phyloP scores from a whole-genome alignment of 2,888 invertebrate species.

The Ceraclea dissimilis region DNA sequence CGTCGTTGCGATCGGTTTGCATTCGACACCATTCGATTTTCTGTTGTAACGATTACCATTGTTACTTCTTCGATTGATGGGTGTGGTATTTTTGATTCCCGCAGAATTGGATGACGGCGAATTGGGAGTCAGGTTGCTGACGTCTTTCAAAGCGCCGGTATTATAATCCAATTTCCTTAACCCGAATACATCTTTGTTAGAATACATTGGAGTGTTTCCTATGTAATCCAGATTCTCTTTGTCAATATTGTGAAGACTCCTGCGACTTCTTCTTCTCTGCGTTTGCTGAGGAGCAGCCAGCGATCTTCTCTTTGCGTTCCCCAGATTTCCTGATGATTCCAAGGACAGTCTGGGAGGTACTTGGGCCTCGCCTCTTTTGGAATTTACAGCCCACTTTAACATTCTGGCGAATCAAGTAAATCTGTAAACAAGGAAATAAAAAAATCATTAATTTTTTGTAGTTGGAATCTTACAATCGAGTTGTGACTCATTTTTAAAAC shows the following conservation, averaged over 20 bases:
- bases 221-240: slow-evolving; percentile 47
- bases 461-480: too few species aligned
- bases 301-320: slow-evolving; percentile 42
- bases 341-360: slow-evolving; percentile 36
- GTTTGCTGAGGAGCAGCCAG: slow-evolving; percentile 37
- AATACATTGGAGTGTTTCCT: slow-evolving; percentile 50
- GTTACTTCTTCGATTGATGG: slow-evolving; percentile 32
- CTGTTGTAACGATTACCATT: slow-evolving; percentile 28
- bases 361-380: slow-evolving; percentile 31
- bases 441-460: background rate
- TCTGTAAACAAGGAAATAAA: slow-evolving; percentile 33
- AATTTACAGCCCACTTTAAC: slow-evolving; percentile 57
- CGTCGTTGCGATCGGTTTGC: slow-evolving; percentile 6
- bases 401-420: slow-evolving; percentile 37
- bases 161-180: slow-evolving; percentile 44
- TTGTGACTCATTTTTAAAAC: too few species aligned
- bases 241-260: slow-evolving; percentile 32
- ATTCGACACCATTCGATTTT: slow-evolving; percentile 9
- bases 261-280: slow-evolving; percentile 36
- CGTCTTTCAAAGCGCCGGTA: slow-evolving; percentile 45
- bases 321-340: slow-evolving; percentile 36
- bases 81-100: slow-evolving; percentile 27
- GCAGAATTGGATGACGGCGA: slow-evolving; percentile 34
- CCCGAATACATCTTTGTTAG: slow-evolving; percentile 46
- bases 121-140: slow-evolving; percentile 55